Evolutionary conservation across 2,113 vertebrate species (phyloP).

Genomic region (Zosterops lateralis): DNA sequence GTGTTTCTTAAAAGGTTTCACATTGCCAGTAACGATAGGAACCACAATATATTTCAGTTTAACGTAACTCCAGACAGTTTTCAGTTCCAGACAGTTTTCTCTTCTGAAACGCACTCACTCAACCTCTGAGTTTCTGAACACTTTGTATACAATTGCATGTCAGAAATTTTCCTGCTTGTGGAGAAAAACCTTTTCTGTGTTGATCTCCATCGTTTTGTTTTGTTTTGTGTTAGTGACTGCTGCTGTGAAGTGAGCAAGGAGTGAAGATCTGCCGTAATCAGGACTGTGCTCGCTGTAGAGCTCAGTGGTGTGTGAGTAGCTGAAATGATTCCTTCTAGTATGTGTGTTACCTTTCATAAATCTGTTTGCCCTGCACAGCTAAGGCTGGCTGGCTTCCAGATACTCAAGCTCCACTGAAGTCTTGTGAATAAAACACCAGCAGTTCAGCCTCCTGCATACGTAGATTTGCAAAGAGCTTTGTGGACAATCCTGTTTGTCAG

Average conservation of each 20-base stretch:
- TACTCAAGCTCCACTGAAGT: constrained; percentile 15
- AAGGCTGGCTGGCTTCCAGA: constrained; percentile 40
- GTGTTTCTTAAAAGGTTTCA: not conserved
- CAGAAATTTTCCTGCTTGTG: not conserved
- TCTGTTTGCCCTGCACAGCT: constrained; percentile 36
- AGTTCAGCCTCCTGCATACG: constrained; percentile 12
- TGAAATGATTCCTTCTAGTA: not conserved
- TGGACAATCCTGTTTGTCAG: not conserved
- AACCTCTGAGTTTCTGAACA: not conserved
- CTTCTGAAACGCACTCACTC: not conserved
- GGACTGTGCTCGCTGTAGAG: not conserved
- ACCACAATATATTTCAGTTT: not conserved
- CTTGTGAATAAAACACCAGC: constrained; percentile 33
- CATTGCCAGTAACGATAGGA: not conserved
- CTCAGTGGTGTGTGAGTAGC: not conserved
- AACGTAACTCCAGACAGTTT: not conserved
- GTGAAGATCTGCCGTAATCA: not conserved
- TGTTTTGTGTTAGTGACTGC: not conserved
- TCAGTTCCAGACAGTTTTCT: not conserved
- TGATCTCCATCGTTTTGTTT: not conserved
- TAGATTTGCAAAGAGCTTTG: constrained; percentile 4
- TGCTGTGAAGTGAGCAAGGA: not conserved
- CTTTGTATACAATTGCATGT: not conserved
- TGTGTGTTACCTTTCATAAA: constrained; percentile 42
- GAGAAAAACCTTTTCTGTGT: not conserved